Percentiles rank a stretch among this genome's conserved stretches.
These are phyloP conservation scores for Danio choprae DNA, from an alignment of 2,797 vertebrate genomes.

Conservation along the genomic window DNA sequence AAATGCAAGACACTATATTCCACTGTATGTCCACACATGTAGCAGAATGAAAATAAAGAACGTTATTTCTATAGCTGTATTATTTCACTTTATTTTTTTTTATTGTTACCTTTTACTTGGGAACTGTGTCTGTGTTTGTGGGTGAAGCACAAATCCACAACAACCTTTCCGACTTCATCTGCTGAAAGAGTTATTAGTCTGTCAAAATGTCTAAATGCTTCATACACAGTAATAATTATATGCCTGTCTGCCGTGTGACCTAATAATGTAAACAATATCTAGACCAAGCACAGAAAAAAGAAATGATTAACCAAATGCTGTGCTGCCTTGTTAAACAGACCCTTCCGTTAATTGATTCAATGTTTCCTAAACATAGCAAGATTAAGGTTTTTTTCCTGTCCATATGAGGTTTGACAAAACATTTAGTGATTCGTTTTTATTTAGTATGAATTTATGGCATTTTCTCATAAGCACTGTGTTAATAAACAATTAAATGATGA, in stretches of 20 bases:
- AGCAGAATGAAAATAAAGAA: too few relatives aligned
- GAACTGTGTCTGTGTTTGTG: background rate
- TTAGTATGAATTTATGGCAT: background rate
- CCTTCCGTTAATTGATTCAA: background rate
- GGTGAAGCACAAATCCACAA: background rate
- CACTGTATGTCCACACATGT: too few relatives aligned
- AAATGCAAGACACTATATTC: too few relatives aligned
- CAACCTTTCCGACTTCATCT: background rate
- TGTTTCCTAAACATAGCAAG: background rate
- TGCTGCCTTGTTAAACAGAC: background rate
- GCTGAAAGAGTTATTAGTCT: background rate
- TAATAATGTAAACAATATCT: background rate
- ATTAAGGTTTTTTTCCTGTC: background rate
- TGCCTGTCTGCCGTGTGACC: background rate
- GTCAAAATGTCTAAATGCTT: background rate
- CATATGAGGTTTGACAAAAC: background rate
- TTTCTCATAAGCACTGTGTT: background rate
- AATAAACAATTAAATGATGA: background rate
- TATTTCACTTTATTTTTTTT: too few relatives aligned
- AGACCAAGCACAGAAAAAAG: background rate
- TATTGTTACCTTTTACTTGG: background rate
- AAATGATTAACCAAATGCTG: conserved; percentile 8
- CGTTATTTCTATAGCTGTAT: too few relatives aligned
- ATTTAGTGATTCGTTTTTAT: background rate
- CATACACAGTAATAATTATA: conserved; percentile 7